These are phyloP conservation scores for Baccha elongata DNA, from an alignment of 2,888 invertebrate species.

Conservation along the genomic window DNA sequence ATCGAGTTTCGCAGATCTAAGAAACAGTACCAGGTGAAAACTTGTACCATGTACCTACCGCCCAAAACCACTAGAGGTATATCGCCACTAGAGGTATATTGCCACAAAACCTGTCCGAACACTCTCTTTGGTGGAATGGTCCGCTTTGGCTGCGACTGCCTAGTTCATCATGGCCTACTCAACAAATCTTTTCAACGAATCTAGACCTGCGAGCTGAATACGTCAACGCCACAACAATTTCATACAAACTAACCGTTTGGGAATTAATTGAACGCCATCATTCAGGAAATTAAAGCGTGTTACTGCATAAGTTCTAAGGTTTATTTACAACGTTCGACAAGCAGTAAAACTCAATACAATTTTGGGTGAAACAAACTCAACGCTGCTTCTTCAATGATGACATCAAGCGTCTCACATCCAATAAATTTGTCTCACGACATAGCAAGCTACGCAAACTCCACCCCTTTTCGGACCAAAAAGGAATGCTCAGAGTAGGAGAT, in stretches of 20 bases:
- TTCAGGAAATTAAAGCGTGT: conserved; percentile 8
- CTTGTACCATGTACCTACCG: neutral
- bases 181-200: conserved; percentile 12
- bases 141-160: conserved; percentile 18
- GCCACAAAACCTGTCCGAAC: neutral
- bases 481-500: no score
- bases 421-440: no score
- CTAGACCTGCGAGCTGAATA: neutral
- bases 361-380: conserved; percentile 25
- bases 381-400: no score
- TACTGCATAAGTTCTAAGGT: conserved; percentile 20
- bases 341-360: neutral
- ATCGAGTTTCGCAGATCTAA: conserved; percentile 2
- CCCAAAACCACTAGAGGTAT: conserved; percentile 1
- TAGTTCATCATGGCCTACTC: conserved; percentile 14
- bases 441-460: no score
- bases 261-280: conserved; percentile 1
- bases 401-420: conserved; percentile 6
- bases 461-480: no score
- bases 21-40: neutral
- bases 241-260: neutral
- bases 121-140: conserved; percentile 29
- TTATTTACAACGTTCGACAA: neutral
- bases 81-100: conserved; percentile 10
- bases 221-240: neutral